Percentiles rank a stretch among this genome's conserved stretches.
phyloP scores from a whole-genome alignment of 2,113 vertebrate genomes.

The Otocyon megalotis region DNA sequence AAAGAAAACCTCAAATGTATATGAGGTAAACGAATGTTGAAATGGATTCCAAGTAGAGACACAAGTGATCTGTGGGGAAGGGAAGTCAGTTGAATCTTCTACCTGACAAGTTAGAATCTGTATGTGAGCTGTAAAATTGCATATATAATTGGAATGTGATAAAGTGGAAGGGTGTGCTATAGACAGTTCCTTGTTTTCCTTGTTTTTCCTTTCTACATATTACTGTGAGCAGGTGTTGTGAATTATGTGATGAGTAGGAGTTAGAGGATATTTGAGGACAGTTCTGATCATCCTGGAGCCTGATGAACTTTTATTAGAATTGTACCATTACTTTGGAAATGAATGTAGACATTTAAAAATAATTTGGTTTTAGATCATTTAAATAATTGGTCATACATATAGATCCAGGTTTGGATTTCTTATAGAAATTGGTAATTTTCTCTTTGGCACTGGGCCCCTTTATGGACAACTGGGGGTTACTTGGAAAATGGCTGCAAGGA shows the following conservation, averaged over 20 bases:
- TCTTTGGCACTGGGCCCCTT: neutral
- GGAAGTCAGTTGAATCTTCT: neutral
- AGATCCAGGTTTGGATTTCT: slow-evolving; percentile 33
- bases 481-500: neutral
- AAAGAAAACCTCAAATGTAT: neutral
- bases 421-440: slow-evolving; percentile 44
- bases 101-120: neutral
- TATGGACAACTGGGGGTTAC: neutral
- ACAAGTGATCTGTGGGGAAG: neutral
- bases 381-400: neutral
- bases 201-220: neutral
- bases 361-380: slow-evolving; percentile 43
- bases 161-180: neutral
- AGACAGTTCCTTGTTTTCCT: neutral
- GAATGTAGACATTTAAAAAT: slow-evolving; percentile 10
- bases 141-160: neutral
- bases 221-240: neutral
- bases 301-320: neutral
- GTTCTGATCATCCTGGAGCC: neutral
- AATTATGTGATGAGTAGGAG: neutral
- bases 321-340: slow-evolving; percentile 13
- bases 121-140: neutral
- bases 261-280: neutral
- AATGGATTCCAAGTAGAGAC: neutral
- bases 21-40: neutral